phyloP scores from a whole-genome alignment of 2,888 invertebrate species.

The Xestia ashworthii region DNA sequence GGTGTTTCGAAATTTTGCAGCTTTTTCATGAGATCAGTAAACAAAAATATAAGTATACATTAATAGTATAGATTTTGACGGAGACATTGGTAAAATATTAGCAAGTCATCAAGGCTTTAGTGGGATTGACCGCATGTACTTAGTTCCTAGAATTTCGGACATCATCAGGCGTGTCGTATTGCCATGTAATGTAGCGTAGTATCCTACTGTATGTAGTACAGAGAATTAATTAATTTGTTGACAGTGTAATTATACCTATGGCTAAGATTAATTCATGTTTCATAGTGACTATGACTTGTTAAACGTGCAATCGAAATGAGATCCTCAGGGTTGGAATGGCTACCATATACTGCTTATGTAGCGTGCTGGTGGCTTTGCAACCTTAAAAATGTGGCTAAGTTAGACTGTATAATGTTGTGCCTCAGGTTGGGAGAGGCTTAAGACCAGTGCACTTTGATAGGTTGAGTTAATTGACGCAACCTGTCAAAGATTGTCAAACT shows the following conservation, averaged over 20 bases:
- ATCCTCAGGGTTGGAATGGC: background rate
- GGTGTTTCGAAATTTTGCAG: too few relatives aligned
- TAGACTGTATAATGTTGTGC: background rate
- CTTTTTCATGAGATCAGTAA: too few relatives aligned
- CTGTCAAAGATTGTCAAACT: background rate
- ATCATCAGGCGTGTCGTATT: background rate
- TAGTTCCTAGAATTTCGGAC: background rate
- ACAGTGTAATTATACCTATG: conserved; percentile 21
- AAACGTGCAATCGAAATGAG: background rate
- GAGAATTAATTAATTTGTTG: conserved; percentile 18
- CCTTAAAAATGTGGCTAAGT: background rate
- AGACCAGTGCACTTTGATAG: background rate
- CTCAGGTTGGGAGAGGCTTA: background rate
- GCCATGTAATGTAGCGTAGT: background rate
- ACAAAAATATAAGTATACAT: too few relatives aligned
- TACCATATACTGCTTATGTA: background rate
- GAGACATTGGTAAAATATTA: background rate
- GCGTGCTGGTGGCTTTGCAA: background rate
- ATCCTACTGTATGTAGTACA: background rate
- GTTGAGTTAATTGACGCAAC: background rate
- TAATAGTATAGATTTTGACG: background rate
- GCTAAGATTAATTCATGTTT: conserved; percentile 24
- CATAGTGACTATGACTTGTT: conserved; percentile 2
- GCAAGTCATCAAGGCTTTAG: background rate
- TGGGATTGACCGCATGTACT: background rate